Evolutionary conservation across 1,140 invertebrate genomes (phyloP).

Genomic region (Ips typographus): DNA sequence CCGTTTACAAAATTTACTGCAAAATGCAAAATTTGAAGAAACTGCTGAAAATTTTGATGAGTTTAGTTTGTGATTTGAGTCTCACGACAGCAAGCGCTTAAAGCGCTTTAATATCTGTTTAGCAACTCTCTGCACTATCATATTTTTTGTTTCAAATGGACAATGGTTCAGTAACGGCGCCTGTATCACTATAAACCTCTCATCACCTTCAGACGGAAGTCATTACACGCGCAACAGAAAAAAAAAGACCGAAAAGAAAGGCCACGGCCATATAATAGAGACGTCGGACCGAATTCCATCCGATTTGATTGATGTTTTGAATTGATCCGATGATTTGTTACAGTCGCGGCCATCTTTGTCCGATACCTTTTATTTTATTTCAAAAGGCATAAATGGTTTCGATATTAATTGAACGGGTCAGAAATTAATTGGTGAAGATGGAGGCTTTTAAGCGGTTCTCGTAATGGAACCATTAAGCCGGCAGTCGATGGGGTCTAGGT

Average conservation of each 20-base stretch:
- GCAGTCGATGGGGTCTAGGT: neutral
- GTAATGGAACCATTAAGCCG: slow-evolving; percentile 6
- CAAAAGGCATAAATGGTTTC: slow-evolving; percentile 10
- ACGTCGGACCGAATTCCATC: neutral
- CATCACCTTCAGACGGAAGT: no score
- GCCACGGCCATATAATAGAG: neutral
- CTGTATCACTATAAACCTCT: no score
- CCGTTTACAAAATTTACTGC: no score
- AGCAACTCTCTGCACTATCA: no score
- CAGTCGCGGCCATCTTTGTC: slow-evolving; percentile 7
- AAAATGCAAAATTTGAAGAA: no score
- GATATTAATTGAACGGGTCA: slow-evolving; percentile 11
- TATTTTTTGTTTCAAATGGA: no score
- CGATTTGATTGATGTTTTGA: slow-evolving; percentile 19
- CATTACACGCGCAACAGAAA: neutral
- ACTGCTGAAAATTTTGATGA: no score
- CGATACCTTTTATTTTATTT: slow-evolving; percentile 10
- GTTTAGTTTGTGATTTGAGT: no score
- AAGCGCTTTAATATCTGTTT: no score
- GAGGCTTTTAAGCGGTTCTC: neutral
- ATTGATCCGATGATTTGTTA: slow-evolving; percentile 20
- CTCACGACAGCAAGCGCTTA: no score
- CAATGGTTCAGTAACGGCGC: no score
- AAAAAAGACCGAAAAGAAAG: neutral
- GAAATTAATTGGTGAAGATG: slow-evolving; percentile 8